Conservation (phyloP, 2,888 invertebrate species). For the Epinotia nisella region DNA sequence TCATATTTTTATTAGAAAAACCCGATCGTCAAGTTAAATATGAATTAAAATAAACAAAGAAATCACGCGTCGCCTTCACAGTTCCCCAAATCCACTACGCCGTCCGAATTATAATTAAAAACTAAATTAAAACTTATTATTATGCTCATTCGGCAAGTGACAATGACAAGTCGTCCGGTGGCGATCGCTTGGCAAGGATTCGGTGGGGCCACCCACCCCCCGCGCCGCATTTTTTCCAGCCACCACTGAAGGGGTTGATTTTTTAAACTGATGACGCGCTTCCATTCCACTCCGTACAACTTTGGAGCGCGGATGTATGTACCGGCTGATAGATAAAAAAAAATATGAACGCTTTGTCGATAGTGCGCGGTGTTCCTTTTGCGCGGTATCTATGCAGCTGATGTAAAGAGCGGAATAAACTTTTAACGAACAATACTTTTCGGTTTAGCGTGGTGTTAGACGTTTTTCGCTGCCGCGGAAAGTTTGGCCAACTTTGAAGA, state of each 20-base stretch:
- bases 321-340: conserved; percentile 79
- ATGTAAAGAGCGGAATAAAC: conserved; percentile 61
- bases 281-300: conserved; percentile 85
- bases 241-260: conserved; percentile 84
- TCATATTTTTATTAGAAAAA: not conserved
- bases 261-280: conserved; percentile 86
- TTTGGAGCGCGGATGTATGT: conserved; percentile 83
- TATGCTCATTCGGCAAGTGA: conserved; percentile 84
- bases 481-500: conserved; percentile 52
- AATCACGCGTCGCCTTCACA: not conserved
- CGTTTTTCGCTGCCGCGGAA: conserved; percentile 45
- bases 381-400: conserved; percentile 73
- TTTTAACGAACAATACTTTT: conserved; percentile 59
- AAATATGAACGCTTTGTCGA: conserved; percentile 74
- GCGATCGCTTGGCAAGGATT: conserved; percentile 84
- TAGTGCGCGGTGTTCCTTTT: conserved; percentile 77
- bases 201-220: conserved; percentile 79
- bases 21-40: not conserved
- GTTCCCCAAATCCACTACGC: conserved; percentile 28
- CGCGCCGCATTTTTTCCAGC: conserved; percentile 77
- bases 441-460: conserved; percentile 49
- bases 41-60: not conserved
- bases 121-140: conserved; percentile 81
- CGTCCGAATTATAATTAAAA: conserved; percentile 61
- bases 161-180: conserved; percentile 82